phyloP scores from a whole-genome alignment of 2,113 vertebrate genomes.

The Callospermophilus lateralis region DNA sequence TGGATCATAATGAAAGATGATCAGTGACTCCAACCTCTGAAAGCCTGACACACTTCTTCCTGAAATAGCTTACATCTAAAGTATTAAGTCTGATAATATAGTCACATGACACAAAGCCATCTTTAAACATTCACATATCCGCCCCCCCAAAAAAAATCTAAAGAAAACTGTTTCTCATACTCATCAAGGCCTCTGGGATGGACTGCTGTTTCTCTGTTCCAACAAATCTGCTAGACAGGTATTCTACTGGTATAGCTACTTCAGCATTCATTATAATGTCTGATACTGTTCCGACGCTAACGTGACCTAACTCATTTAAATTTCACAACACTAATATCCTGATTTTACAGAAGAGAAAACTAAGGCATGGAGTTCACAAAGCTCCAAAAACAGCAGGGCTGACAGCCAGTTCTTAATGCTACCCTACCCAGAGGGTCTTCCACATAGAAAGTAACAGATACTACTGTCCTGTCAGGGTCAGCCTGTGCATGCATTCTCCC shows the following conservation, averaged over 20 bases:
- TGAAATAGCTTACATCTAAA: background rate
- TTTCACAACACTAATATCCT: background rate
- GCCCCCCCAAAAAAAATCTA: background rate
- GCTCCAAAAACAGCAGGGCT: background rate
- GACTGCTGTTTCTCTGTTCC: background rate
- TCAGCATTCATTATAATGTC: background rate
- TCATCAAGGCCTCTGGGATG: background rate
- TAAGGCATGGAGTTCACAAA: background rate
- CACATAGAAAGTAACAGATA: background rate
- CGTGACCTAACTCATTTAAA: background rate
- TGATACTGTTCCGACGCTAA: background rate
- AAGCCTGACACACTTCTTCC: background rate
- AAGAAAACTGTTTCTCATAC: background rate
- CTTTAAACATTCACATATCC: background rate
- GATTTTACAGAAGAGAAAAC: background rate
- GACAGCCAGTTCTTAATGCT: background rate
- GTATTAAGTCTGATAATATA: background rate
- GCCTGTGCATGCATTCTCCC: background rate
- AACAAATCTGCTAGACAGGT: background rate
- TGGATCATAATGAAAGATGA: background rate
- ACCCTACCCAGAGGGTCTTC: background rate
- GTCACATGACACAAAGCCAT: conserved; percentile 26
- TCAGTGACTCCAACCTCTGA: background rate
- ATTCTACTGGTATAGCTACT: background rate
- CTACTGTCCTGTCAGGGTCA: background rate